A percentile compares a stretch with the other conserved stretches of the same genome.
Conservation (phyloP, 2,113 vertebrate genomes). For the Leucopsar rothschildi region DNA sequence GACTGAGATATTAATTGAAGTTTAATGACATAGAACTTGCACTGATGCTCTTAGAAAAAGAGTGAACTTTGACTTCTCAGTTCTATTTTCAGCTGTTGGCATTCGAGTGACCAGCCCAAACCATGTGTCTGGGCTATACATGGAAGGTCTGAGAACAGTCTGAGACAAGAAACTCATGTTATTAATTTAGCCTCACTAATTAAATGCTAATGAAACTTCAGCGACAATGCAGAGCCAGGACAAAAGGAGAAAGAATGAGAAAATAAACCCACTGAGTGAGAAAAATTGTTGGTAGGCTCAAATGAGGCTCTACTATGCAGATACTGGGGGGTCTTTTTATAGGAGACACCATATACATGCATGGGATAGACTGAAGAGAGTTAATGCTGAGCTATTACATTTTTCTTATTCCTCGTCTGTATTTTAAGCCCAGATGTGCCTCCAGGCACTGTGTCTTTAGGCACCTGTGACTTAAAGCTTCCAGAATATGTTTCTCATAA, state of each 20-base stretch:
- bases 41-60: neutral
- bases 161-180: neutral
- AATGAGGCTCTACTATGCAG: neutral
- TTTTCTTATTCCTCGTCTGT: neutral
- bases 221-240: neutral
- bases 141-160: neutral
- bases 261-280: neutral
- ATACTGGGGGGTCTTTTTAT: neutral
- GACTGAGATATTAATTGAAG: neutral
- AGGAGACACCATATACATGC: neutral
- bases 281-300: neutral
- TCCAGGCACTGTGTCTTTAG: neutral
- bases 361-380: neutral
- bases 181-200: neutral
- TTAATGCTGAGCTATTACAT: neutral
- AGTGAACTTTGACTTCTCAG: neutral
- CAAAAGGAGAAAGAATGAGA: neutral
- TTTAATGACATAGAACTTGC: neutral
- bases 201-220: neutral
- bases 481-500: neutral
- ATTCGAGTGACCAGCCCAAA: neutral
- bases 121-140: neutral
- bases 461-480: neutral
- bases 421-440: neutral
- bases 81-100: neutral